These are phyloP conservation scores for Melolontha melolontha DNA, from an alignment of 2,888 invertebrate genomes.

Conservation along the genomic window DNA sequence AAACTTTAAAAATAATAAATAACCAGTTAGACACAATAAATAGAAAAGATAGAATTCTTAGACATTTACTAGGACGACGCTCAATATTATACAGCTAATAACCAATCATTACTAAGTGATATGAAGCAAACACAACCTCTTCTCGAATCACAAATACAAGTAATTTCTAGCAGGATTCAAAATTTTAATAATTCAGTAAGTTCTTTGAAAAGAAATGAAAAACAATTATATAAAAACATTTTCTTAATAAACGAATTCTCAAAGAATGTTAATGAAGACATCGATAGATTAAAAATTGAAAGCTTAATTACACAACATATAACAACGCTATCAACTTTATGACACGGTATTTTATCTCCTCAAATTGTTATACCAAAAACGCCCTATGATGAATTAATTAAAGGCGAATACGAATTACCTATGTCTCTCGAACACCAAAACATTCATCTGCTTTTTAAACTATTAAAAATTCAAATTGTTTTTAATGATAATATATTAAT, in stretches of 20 bases:
- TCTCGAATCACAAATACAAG: conserved; percentile 50
- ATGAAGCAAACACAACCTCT: conserved; percentile 46
- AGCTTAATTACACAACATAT: conserved; percentile 14
- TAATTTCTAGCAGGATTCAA: conserved; percentile 47
- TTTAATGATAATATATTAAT: conserved; percentile 35
- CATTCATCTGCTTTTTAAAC: background rate
- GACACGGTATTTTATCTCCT: conserved; percentile 46
- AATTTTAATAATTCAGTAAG: conserved; percentile 48
- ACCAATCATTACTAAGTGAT: conserved; percentile 41
- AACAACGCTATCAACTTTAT: background rate
- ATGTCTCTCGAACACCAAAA: background rate
- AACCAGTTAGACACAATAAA: background rate
- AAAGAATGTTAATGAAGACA: conserved; percentile 1
- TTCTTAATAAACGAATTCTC: background rate
- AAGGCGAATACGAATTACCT: conserved; percentile 43
- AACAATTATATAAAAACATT: conserved; percentile 46
- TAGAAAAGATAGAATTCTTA: background rate
- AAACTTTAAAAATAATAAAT: background rate
- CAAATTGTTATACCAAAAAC: conserved; percentile 42
- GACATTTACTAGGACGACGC: conserved; percentile 42
- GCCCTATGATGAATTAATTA: conserved; percentile 41
- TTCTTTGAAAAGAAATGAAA: conserved; percentile 46
- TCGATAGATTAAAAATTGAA: background rate
- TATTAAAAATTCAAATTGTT: conserved; percentile 1
- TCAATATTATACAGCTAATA: conserved; percentile 46